These are phyloP conservation scores for Brachionus calyciflorus DNA, from an alignment of 1,140 invertebrate genomes.

Conservation along the genomic window DNA sequence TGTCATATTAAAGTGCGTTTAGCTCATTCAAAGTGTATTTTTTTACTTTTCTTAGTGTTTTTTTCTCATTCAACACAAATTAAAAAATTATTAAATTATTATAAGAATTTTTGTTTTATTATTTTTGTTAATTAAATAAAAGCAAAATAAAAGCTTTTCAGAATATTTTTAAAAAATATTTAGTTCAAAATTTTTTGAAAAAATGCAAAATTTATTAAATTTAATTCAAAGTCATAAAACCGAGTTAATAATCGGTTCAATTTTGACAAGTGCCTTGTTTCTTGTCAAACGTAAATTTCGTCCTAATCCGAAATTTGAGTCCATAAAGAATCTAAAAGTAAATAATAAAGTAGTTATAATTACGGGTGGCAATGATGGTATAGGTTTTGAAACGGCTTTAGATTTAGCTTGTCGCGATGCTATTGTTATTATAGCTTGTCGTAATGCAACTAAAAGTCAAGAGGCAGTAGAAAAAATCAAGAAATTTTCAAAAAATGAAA, in stretches of 20 bases:
- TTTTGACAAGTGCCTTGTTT: neutral
- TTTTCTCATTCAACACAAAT: too few relatives aligned
- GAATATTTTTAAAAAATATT: too few relatives aligned
- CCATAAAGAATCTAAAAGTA: slow-evolving; percentile 53
- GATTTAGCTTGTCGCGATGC: slow-evolving; percentile 49
- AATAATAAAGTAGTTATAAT: slow-evolving; percentile 79
- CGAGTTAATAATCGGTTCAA: neutral
- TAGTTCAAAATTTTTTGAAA: too few relatives aligned
- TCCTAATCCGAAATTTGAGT: neutral
- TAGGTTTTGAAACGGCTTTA: slow-evolving; percentile 63
- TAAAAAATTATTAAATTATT: too few relatives aligned
- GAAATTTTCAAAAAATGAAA: slow-evolving; percentile 69
- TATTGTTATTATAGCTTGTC: slow-evolving; percentile 74
- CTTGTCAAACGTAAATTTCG: neutral
- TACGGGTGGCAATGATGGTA: slow-evolving; percentile 82
- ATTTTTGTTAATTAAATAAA: too few relatives aligned
- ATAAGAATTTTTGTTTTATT: too few relatives aligned
- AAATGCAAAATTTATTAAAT: neutral
- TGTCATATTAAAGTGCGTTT: too few relatives aligned
- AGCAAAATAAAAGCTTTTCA: too few relatives aligned
- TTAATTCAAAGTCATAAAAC: neutral
- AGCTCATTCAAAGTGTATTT: too few relatives aligned
- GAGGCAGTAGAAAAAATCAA: slow-evolving; percentile 74
- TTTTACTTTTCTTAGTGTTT: too few relatives aligned
- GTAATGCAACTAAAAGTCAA: slow-evolving; percentile 72